Base-by-base conservation (phyloP, 1,140 invertebrate species). In the Procambarus virginalis region DNA sequence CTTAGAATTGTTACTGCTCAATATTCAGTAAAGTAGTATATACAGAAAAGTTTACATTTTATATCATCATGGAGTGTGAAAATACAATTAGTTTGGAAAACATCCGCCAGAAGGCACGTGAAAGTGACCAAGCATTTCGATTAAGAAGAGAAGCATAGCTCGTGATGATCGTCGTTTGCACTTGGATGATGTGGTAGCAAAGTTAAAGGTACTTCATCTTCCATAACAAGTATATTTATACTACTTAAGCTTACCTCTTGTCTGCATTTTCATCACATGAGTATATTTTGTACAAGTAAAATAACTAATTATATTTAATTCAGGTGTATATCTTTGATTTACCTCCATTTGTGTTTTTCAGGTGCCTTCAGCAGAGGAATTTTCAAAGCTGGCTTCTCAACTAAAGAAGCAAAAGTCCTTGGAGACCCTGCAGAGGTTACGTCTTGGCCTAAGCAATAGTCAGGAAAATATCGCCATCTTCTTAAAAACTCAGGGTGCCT, bases 321-420 rank as follows among this genome's bases (percentile, higher is more conserved):
- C 51, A 55, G 8, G 8, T 55, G 51, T 2, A 1, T 55, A 17
- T 64, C 20, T 8, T 84, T 64, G 64, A 8, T 55, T 82, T 64
- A 17, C 8, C 45, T 82, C 34, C 22, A 60, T 46, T 82, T n/a
- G 22, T 82, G 17, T 48, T 8, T 82, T 68, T 45, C 55, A 86
- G 84, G 75, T 73, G 14, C 84, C 84, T 45, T 77, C 73, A 45
- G 22, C 20, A 60, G 73, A 86, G 45, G 84, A 86, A 60, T 77
- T 86, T 76, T 45, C 75, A 22, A 17, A 34, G 48, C 76, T 86
- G 76, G 77, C 68, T 76, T 51, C 5, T 45, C 84, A 86, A 22
- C 51, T 86, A 46, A 86, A 86, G 84, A 86, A 60, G 75, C 73
- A 86, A 14, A 86, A 86, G 51, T 60, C 60, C 9, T 9, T 86